A percentile compares a stretch with the other conserved stretches of the same genome.
Conservation (phyloP, 2,797 vertebrate species). For the Choloepus didactylus region DNA sequence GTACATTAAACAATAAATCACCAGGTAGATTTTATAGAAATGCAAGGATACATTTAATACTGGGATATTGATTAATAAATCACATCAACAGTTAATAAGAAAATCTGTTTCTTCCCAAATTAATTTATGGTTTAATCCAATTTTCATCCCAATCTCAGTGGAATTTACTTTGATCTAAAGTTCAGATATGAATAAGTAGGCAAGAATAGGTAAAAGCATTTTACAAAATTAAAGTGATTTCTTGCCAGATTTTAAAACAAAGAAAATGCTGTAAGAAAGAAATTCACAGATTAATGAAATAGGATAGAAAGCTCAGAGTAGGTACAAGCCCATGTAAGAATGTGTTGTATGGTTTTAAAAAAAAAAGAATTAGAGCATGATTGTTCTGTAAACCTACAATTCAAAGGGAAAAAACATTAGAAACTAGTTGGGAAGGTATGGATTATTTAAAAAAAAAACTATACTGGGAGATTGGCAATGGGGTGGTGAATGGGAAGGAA, state of each 20-base stretch:
- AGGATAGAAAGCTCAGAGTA: slow-evolving; percentile 18
- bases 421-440: not conserved
- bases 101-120: not conserved
- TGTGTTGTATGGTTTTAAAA: not conserved
- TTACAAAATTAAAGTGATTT: not conserved
- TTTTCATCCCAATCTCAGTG: not conserved
- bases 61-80: not conserved
- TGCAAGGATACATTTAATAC: not conserved
- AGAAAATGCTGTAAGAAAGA: not conserved
- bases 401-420: too few relatives aligned
- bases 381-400: too few relatives aligned
- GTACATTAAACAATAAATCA: not conserved
- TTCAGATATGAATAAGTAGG: slow-evolving; percentile 10
- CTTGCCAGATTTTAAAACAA: slow-evolving; percentile 7
- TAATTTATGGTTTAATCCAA: not conserved
- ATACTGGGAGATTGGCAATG: not conserved
- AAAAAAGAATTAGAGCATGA: not conserved
- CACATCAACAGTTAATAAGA: not conserved
- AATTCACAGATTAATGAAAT: not conserved
- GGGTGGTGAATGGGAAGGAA: not conserved
- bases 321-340: not conserved
- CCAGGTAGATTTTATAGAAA: not conserved
- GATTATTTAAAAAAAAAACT: not conserved
- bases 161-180: not conserved
- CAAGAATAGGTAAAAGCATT: not conserved